Percentiles rank a stretch among this genome's conserved stretches.
These are phyloP conservation scores for Leuciscus idus DNA, from an alignment of 2,113 vertebrate species.

Conservation along the genomic window DNA sequence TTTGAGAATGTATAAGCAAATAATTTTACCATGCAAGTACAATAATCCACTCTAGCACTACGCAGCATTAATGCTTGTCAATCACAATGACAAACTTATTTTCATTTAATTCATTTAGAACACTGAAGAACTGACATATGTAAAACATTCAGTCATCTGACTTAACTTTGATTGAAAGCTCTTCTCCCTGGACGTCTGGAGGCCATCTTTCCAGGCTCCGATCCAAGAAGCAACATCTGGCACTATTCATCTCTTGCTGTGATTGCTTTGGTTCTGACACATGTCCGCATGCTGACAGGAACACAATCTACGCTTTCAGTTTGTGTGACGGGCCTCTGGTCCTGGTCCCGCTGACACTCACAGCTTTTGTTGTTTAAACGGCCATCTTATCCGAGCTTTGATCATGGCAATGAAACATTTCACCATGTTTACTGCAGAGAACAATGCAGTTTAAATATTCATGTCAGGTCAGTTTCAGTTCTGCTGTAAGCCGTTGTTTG, in stretches of 20 bases:
- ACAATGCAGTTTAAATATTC: conserved; percentile 19
- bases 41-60: neutral
- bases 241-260: conserved; percentile 47
- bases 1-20: neutral
- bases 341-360: conserved; percentile 41
- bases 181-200: conserved; percentile 34
- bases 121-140: conserved; percentile 8
- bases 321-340: conserved; percentile 27
- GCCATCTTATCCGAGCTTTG: conserved; percentile 34
- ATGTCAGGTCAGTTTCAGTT: conserved; percentile 1
- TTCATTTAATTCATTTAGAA: conserved; percentile 4
- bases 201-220: conserved; percentile 30
- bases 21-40: neutral
- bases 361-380: conserved; percentile 37
- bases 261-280: conserved; percentile 52
- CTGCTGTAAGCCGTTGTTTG: neutral
- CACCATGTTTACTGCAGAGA: conserved; percentile 46
- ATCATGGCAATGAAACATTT: conserved; percentile 51
- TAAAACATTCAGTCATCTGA: conserved; percentile 19
- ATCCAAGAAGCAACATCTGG: conserved; percentile 56
- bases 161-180: conserved; percentile 26
- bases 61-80: neutral
- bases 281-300: conserved; percentile 52
- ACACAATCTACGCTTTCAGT: conserved; percentile 45
- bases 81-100: conserved; percentile 9